A percentile compares a stretch with the other conserved stretches of the same genome.
Evolutionary conservation across 1,140 invertebrate genomes (phyloP).

Genomic region (Triops longicaudatus): DNA sequence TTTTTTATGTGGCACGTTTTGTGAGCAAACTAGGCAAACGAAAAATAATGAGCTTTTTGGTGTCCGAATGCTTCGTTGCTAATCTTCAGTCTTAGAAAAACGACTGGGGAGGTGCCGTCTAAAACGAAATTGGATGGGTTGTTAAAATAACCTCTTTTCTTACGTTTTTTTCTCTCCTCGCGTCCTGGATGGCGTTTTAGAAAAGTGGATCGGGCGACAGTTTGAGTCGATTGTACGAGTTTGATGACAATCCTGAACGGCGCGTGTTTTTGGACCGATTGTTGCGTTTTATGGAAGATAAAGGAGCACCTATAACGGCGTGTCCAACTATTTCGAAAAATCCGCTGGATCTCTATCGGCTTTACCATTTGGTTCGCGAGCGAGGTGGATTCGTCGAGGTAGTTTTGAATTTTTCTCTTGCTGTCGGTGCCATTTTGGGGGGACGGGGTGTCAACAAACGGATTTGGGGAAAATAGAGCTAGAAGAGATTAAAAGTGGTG

Average conservation of each 20-base stretch:
- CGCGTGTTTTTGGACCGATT: slow-evolving; percentile 84
- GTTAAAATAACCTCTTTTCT: background rate
- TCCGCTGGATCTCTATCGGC: slow-evolving; percentile 90
- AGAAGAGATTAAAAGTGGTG: slow-evolving; percentile 60
- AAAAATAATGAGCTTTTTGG: too few relatives aligned
- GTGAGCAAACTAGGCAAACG: too few relatives aligned
- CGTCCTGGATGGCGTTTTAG: background rate
- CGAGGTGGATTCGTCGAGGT: slow-evolving; percentile 96
- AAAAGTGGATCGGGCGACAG: slow-evolving; percentile 19
- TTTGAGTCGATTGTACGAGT: slow-evolving; percentile 64
- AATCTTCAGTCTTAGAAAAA: too few relatives aligned
- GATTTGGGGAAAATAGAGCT: background rate
- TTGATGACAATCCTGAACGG: slow-evolving; percentile 89
- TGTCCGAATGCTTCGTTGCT: too few relatives aligned
- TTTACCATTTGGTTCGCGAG: slow-evolving; percentile 90
- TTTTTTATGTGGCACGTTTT: too few relatives aligned
- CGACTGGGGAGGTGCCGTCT: too few relatives aligned
- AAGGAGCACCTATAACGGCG: slow-evolving; percentile 80
- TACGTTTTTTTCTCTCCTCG: background rate
- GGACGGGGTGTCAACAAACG: background rate
- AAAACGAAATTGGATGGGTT: background rate
- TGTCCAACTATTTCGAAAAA: slow-evolving; percentile 97
- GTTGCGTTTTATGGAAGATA: slow-evolving; percentile 86
- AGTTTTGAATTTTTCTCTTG: slow-evolving; percentile 33
- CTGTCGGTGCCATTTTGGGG: background rate